Conservation (phyloP, 2,113 vertebrate species). For the Actenoides lindsayi region DNA sequence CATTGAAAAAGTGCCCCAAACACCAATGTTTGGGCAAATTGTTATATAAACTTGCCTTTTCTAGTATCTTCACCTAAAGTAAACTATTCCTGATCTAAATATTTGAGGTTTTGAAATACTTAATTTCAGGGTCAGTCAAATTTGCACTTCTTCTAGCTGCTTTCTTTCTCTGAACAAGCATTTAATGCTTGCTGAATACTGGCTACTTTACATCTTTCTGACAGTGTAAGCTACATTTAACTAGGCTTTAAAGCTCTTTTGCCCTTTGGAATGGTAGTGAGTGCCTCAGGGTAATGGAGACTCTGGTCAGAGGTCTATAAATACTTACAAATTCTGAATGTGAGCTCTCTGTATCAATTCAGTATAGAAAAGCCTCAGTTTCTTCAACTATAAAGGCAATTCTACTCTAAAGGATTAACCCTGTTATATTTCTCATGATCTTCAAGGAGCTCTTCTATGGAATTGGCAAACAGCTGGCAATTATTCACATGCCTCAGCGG, state of each 20-base stretch:
- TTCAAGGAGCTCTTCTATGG: neutral
- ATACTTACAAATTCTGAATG: constrained; percentile 35
- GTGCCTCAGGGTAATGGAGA: neutral
- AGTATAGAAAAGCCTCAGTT: neutral
- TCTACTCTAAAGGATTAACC: constrained; percentile 35
- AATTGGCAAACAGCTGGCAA: constrained; percentile 34
- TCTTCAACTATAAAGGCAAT: neutral
- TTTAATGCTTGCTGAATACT: neutral
- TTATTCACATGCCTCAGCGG: neutral
- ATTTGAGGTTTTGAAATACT: neutral
- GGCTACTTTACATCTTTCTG: neutral
- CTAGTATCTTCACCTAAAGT: neutral
- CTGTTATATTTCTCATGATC: neutral
- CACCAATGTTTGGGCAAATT: neutral
- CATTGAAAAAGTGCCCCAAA: neutral
- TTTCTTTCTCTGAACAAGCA: neutral
- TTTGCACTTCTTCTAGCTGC: neutral
- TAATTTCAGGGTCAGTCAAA: neutral
- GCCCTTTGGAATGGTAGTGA: neutral
- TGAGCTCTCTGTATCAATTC: neutral
- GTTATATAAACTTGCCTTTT: neutral
- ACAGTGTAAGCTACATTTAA: neutral
- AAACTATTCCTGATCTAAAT: constrained; percentile 13
- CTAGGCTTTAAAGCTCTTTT: neutral
- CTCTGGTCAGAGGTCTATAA: neutral